These are phyloP conservation scores for Drosophila parvula DNA, from an alignment of 1,140 invertebrate genomes.

Conservation along the genomic window DNA sequence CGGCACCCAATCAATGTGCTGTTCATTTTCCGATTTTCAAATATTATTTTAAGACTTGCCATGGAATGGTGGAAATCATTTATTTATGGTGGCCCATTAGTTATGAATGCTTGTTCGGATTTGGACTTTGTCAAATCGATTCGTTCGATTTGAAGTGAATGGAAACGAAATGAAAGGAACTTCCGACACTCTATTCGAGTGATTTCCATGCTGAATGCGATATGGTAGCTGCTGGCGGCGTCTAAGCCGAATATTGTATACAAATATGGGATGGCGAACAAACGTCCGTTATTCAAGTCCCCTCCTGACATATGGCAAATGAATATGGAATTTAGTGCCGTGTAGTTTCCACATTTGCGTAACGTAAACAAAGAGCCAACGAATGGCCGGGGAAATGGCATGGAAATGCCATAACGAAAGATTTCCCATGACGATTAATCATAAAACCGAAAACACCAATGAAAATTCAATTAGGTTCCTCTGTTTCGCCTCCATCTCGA, in stretches of 20 bases:
- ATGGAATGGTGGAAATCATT: slow-evolving; percentile 44
- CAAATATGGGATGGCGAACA: slow-evolving; percentile 42
- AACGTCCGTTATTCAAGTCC: slow-evolving; percentile 58
- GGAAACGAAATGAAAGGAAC: slow-evolving; percentile 32
- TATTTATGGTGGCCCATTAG: slow-evolving; percentile 45
- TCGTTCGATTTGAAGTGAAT: slow-evolving; percentile 23
- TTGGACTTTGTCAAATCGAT: slow-evolving; percentile 61
- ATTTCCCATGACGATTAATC: slow-evolving; percentile 79
- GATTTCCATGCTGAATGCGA: slow-evolving; percentile 18
- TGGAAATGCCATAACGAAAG: slow-evolving; percentile 16
- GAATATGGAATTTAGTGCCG: slow-evolving; percentile 48
- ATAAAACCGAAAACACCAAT: slow-evolving; percentile 70
- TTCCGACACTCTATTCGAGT: slow-evolving; percentile 38
- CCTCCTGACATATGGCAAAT: slow-evolving; percentile 56
- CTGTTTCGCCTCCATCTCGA: slow-evolving; percentile 18
- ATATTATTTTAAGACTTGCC: slow-evolving; percentile 45
- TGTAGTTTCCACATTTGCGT: slow-evolving; percentile 49
- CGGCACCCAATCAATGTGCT: slow-evolving; percentile 40
- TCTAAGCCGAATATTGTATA: slow-evolving; percentile 44
- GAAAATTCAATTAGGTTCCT: slow-evolving; percentile 76
- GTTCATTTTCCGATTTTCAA: slow-evolving; percentile 56
- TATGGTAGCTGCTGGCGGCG: slow-evolving; percentile 32
- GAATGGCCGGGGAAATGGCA: slow-evolving; percentile 37
- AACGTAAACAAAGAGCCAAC: slow-evolving; percentile 55
- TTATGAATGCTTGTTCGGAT: slow-evolving; percentile 27